Percentiles rank a stretch among this genome's conserved stretches.
phyloP scores from a whole-genome alignment of 2,888 invertebrate genomes.

The Caenorhabditis wallacei region DNA sequence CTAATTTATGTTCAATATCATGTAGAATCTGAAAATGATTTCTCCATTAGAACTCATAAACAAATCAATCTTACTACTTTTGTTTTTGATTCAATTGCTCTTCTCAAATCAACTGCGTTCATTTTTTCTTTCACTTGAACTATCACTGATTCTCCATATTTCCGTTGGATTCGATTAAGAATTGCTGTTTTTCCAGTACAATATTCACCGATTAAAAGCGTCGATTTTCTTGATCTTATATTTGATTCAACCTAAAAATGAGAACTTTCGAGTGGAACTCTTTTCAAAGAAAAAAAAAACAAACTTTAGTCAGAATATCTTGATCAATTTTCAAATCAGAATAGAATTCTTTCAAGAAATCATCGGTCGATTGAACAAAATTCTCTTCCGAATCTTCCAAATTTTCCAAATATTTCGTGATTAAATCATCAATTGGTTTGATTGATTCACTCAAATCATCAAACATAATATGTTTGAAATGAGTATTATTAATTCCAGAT shows the following conservation, averaged over 20 bases:
- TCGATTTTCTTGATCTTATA: constrained; percentile 26
- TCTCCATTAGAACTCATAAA: too few relatives aligned
- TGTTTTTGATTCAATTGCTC: constrained; percentile 39
- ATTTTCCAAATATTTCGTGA: constrained; percentile 18
- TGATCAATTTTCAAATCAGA: constrained; percentile 14
- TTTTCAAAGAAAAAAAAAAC: not conserved
- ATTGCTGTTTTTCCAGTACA: constrained; percentile 55
- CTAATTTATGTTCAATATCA: constrained; percentile 33
- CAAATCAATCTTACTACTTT: constrained; percentile 50
- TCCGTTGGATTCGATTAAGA: constrained; percentile 28
- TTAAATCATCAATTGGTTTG: constrained; percentile 41
- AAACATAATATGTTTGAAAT: constrained; percentile 67
- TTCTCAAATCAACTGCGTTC: constrained; percentile 41
- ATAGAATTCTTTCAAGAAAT: constrained; percentile 32
- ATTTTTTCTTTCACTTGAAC: constrained; percentile 37
- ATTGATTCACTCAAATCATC: constrained; percentile 46
- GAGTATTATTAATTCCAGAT: constrained; percentile 70
- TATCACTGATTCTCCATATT: constrained; percentile 20
- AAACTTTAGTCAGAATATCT: constrained; percentile 24
- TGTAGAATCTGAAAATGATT: constrained; percentile 35
- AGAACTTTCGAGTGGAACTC: not conserved
- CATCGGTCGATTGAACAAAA: not conserved
- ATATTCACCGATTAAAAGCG: constrained; percentile 50
- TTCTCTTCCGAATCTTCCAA: constrained; percentile 24
- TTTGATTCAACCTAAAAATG: constrained; percentile 27